phyloP scores from a whole-genome alignment of 2,797 vertebrate genomes.

The Lepus townsendii region DNA sequence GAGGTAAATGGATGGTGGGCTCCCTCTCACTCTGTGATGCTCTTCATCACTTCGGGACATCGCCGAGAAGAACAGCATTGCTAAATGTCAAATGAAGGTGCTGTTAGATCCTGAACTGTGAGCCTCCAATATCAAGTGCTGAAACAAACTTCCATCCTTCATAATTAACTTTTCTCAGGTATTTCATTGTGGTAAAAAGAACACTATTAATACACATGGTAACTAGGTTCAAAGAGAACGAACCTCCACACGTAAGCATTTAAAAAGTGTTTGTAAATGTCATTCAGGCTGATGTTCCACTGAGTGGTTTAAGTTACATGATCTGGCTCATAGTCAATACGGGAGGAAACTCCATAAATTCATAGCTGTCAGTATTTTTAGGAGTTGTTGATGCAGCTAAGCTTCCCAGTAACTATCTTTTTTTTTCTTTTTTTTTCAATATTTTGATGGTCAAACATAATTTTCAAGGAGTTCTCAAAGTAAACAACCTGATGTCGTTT shows the following conservation, averaged over 20 bases:
- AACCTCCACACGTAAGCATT: background rate
- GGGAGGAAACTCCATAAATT: rapidly evolving
- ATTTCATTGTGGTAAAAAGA: too few relatives aligned
- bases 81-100: too few relatives aligned
- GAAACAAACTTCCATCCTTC: too few relatives aligned
- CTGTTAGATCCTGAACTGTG: too few relatives aligned
- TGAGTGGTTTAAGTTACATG: background rate
- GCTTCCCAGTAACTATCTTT: background rate
- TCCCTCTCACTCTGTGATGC: too few relatives aligned
- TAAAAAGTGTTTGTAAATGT: background rate
- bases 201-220: too few relatives aligned
- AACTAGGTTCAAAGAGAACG: background rate
- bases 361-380: background rate
- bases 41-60: too few relatives aligned
- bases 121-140: too few relatives aligned
- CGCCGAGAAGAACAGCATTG: too few relatives aligned
- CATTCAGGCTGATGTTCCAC: rapidly evolving
- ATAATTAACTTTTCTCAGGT: too few relatives aligned
- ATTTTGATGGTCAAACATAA: constrained; percentile 4
- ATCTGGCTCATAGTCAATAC: background rate
- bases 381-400: background rate
- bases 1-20: too few relatives aligned
- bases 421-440: background rate
- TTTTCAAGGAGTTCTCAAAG: constrained; percentile 16
- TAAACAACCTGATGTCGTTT: background rate